phyloP scores from a whole-genome alignment of 2,888 invertebrate genomes.

The Campaea margaritaria region DNA sequence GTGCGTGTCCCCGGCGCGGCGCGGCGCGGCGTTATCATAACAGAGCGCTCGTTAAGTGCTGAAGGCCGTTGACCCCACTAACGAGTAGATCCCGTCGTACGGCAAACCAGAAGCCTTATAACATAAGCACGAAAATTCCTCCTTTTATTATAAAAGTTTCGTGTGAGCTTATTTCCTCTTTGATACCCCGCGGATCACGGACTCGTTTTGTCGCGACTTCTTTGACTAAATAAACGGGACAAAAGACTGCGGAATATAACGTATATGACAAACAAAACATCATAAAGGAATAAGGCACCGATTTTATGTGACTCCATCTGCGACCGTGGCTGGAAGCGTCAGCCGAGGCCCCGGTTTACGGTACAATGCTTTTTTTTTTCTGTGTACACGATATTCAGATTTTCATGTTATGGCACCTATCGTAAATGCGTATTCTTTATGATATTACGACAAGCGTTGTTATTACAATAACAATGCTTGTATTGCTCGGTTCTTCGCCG shows the following conservation, averaged over 20 bases:
- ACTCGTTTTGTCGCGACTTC: slow-evolving; percentile 11
- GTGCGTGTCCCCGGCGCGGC: slow-evolving; percentile 6
- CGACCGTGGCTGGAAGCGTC: slow-evolving; percentile 9
- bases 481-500: not conserved
- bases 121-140: slow-evolving; percentile 11
- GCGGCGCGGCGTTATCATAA: slow-evolving; percentile 3
- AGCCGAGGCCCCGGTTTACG: slow-evolving; percentile 14
- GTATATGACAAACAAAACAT: slow-evolving; percentile 19
- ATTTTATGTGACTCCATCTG: slow-evolving; percentile 15
- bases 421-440: slow-evolving; percentile 14
- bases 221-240: slow-evolving; percentile 22
- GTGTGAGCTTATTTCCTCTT: slow-evolving; percentile 17
- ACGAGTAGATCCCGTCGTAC: slow-evolving; percentile 15
- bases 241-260: slow-evolving; percentile 1
- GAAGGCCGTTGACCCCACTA: slow-evolving; percentile 7
- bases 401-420: slow-evolving; percentile 14
- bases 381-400: slow-evolving; percentile 12
- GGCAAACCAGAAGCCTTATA: not conserved
- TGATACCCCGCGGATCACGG: slow-evolving; percentile 13
- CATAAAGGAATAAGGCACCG: slow-evolving; percentile 18
- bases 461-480: slow-evolving; percentile 11
- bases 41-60: slow-evolving; percentile 9
- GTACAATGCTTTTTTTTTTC: slow-evolving; percentile 8
- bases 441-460: slow-evolving; percentile 6
- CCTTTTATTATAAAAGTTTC: slow-evolving; percentile 26